Evolutionary conservation across 1,140 invertebrate genomes (phyloP), one percentile per base, ranked within the genome.

Genomic region (Cardiocondyla obscurior): DNA sequence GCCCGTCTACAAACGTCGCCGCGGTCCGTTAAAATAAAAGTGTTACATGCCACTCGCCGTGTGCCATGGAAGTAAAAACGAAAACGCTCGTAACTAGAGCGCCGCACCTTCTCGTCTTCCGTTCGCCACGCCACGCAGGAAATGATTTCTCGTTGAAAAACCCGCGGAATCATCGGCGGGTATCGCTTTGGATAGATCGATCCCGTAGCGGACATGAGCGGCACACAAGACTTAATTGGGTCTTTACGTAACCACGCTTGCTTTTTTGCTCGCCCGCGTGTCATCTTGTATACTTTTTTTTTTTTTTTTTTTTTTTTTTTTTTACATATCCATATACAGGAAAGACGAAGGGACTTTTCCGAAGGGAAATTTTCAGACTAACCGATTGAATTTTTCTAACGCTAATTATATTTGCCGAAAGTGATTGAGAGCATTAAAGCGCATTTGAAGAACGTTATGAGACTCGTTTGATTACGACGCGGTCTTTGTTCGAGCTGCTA

Each of bases 81-180:
- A 76, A 30, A 44, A 4, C 4, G 0, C 5, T 14, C 12, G 46
- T 62, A 79, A 69, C 49, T 67, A 16, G 74, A 69, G 46, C 62
- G 62, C 62, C 62, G 74, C 74, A 33, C 62, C 74, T 79, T 67
- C n/a, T 19, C 58, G 25, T 33, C 62, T 67, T 77, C 46, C 73
- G 72, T 44, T 77, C 60, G 58, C 22, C 44, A 44, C 30, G 7
- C n/a, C n/a, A n/a, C 36, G 60, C 44, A 53, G 60, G 60, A 65
- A 77, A 53, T 65, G 33, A 69, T 79, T 36, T 25, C 62, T 33
- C 12, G 33, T 30, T 19, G 53, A 46, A 79, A 53, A 69, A 69
- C 5, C 46, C 25, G 74, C 55, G 55, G 55, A 60, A 25, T 79
- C 60, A 53, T 65, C 33, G 62, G 36, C 36, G 36, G 36, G 28